Conservation (phyloP, 2,797 vertebrate species). For the Sparus aurata region DNA sequence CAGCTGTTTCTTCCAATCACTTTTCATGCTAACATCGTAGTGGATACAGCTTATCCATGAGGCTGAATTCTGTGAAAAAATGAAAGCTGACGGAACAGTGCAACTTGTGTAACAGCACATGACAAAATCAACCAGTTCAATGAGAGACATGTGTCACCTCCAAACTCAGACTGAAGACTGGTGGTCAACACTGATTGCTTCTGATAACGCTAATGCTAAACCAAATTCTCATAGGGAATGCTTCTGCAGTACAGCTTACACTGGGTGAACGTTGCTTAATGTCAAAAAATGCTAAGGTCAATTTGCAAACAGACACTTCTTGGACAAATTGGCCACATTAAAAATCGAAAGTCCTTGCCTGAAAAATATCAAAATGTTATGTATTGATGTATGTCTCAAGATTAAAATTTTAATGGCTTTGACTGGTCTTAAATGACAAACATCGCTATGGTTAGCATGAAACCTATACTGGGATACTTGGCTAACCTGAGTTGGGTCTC, state of each 20-base stretch:
- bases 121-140: neutral
- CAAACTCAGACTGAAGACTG: neutral
- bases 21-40: conserved; percentile 14
- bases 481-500: neutral
- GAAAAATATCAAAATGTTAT: neutral
- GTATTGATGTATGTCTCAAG: too few species aligned
- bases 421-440: too few species aligned
- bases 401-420: too few species aligned
- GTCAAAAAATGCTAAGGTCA: neutral
- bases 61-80: neutral
- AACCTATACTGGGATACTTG: neutral
- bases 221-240: neutral
- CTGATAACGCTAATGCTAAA: neutral
- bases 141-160: neutral
- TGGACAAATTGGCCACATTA: neutral
- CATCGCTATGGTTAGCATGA: too few species aligned
- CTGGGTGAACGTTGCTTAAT: neutral
- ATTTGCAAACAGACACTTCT: neutral
- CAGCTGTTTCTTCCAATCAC: conserved; percentile 9
- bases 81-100: neutral
- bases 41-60: neutral
- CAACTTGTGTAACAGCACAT: neutral
- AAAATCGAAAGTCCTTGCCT: neutral
- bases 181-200: neutral
- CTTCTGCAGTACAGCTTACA: neutral